Evolutionary conservation across 2,888 invertebrate genomes (phyloP).

Genomic region (Drosophila imparisetae): DNA sequence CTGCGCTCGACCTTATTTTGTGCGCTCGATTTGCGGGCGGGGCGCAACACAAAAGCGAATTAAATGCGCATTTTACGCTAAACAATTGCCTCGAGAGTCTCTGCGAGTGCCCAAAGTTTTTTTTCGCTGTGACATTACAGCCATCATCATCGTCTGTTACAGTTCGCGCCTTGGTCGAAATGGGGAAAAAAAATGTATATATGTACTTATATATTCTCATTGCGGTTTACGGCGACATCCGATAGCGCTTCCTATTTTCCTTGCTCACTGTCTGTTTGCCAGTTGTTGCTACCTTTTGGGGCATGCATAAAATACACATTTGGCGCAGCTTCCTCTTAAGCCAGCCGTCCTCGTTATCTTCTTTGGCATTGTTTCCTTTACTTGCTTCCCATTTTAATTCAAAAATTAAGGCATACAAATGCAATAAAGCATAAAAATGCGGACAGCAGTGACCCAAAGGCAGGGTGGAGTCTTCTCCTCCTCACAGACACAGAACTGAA

Average conservation of each 20-base stretch:
- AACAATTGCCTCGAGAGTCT: conserved; percentile 63
- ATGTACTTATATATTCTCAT: conserved; percentile 43
- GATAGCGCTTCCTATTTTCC: conserved; percentile 22
- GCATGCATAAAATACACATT: conserved; percentile 76
- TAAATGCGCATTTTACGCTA: conserved; percentile 77
- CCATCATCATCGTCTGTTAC: conserved; percentile 68
- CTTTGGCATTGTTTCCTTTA: conserved; percentile 61
- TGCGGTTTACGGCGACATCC: conserved; percentile 44
- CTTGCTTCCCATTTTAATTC: conserved; percentile 47
- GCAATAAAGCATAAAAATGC: conserved; percentile 69
- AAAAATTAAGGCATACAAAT: conserved; percentile 74
- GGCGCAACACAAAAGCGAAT: conserved; percentile 55
- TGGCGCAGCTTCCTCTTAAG: conserved; percentile 47
- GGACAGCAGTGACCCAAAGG: background rate
- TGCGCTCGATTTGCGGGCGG: conserved; percentile 66
- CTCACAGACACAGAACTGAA: background rate
- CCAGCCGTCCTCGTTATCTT: conserved; percentile 21
- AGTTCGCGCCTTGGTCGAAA: conserved; percentile 60
- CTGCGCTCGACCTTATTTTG: conserved; percentile 39
- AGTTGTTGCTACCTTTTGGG: conserved; percentile 72
- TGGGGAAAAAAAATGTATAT: conserved; percentile 17
- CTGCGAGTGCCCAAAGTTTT: conserved; percentile 33
- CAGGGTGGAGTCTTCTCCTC: background rate
- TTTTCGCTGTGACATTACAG: conserved; percentile 2
- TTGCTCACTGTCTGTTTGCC: conserved; percentile 25